phyloP scores from a whole-genome alignment of 2,797 vertebrate species.

The Lepilemur septentrionalis region DNA sequence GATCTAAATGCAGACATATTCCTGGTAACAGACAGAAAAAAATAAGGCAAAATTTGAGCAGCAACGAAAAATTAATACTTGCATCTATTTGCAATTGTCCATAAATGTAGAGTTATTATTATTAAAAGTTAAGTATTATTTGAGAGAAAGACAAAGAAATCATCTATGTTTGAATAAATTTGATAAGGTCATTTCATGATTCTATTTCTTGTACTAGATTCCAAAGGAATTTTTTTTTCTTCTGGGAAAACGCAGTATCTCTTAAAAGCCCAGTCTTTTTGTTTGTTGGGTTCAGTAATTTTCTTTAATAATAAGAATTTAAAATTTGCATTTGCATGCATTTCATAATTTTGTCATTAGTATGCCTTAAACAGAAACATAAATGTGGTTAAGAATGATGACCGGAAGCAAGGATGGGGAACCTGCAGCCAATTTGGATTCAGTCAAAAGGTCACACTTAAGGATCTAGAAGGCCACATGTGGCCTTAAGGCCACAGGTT shows the following conservation, averaged over 20 bases:
- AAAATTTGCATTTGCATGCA: neutral
- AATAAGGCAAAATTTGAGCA: conserved; percentile 3
- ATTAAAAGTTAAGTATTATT: neutral
- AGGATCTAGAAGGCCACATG: too few relatives aligned
- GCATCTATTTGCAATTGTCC: neutral
- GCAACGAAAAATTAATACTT: neutral
- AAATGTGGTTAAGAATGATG: neutral
- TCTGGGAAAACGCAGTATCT: neutral
- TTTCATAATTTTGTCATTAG: neutral
- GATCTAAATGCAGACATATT: neutral
- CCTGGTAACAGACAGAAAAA: conserved; percentile 31
- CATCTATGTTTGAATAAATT: neutral
- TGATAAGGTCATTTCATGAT: neutral
- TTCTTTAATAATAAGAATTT: conserved; percentile 9
- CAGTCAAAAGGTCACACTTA: neutral
- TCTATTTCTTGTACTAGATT: neutral
- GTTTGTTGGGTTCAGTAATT: neutral
- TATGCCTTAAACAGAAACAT: neutral
- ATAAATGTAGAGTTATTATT: conserved; percentile 3
- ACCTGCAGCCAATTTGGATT: neutral
- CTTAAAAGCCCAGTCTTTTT: neutral
- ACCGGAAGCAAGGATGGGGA: neutral
- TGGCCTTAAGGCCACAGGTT: neutral
- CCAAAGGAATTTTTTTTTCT: neutral
- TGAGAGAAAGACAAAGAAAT: conserved; percentile 24